Evolutionary conservation across 2,797 vertebrate genomes (phyloP).

Genomic region (Pteronotus mesoamericanus): DNA sequence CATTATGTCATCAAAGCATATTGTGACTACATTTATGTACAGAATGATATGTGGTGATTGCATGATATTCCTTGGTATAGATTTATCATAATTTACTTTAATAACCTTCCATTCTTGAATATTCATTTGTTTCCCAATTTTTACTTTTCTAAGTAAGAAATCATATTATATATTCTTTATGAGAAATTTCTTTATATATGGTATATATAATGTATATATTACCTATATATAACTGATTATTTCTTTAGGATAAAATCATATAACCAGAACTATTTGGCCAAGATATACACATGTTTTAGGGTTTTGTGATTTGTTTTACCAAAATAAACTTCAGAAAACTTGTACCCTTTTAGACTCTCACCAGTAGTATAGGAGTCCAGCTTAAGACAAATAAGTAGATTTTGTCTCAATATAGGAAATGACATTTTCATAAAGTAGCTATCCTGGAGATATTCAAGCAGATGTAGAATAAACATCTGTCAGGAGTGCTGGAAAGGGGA

Average conservation of each 20-base stretch:
- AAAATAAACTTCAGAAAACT: constrained; percentile 7
- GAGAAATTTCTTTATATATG: background rate
- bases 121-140: background rate
- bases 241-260: background rate
- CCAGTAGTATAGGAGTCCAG: background rate
- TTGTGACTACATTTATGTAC: background rate
- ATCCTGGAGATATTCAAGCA: background rate
- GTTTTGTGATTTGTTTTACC: background rate
- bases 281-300: background rate
- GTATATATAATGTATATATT: background rate
- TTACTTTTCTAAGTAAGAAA: background rate
- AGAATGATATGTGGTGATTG: background rate
- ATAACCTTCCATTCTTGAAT: background rate
- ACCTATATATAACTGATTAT: background rate
- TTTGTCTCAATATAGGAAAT: background rate
- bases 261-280: background rate
- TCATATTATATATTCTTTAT: background rate
- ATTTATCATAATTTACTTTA: constrained; percentile 35
- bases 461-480: background rate
- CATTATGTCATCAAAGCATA: background rate
- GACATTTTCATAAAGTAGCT: background rate
- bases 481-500: background rate
- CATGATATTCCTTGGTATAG: background rate
- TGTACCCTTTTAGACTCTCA: background rate
- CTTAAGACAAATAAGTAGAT: background rate